These are phyloP conservation scores for Caenorhabditis latens DNA, from an alignment of 1,140 invertebrate genomes.

Conservation along the genomic window DNA sequence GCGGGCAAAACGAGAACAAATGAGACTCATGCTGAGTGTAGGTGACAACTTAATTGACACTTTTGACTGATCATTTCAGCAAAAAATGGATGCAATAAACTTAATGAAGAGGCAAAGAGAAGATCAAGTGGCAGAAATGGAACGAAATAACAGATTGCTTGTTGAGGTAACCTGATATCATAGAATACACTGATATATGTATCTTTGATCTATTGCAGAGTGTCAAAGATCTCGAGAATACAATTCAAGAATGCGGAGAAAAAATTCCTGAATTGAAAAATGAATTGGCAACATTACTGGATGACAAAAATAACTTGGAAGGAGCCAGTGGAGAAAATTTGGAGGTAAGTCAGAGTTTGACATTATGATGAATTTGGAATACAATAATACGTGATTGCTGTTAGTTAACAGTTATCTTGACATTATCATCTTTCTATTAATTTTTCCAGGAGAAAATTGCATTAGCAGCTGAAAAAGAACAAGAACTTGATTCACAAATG, in stretches of 20 bases:
- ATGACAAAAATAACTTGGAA: constrained; percentile 13
- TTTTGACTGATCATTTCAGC: constrained; percentile 15
- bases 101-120: background rate
- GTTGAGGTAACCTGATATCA: constrained; percentile 3
- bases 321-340: background rate
- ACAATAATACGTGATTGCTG: too few relatives aligned
- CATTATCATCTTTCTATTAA: background rate
- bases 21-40: background rate
- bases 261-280: background rate
- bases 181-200: background rate
- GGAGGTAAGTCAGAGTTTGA: background rate
- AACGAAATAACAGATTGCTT: background rate
- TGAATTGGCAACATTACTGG: background rate
- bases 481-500: background rate
- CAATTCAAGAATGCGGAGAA: background rate
- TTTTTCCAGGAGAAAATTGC: background rate
- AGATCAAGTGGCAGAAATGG: background rate
- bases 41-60: constrained; percentile 32
- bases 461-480: background rate
- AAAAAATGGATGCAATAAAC: background rate
- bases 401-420: background rate
- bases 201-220: constrained; percentile 7
- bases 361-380: too few relatives aligned
- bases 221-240: background rate
- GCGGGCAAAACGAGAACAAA: constrained; percentile 4